Evolutionary conservation across 1,140 invertebrate genomes (phyloP).

Genomic region (Acarapis woodi): DNA sequence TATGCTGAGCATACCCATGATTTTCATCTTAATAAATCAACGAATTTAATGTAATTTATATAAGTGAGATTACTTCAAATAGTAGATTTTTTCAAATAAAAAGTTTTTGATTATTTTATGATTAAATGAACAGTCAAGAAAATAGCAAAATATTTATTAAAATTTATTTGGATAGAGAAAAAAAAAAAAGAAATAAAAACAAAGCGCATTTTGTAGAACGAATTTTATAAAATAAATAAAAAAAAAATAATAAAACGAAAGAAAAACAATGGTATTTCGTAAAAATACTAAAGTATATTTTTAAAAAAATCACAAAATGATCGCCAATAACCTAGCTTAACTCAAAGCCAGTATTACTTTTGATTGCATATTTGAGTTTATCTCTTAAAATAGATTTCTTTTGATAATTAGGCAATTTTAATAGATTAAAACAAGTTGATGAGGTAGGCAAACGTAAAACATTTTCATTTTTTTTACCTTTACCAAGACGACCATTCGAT

Average conservation of each 20-base stretch:
- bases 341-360: constrained; percentile 94
- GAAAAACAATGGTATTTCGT: neutral
- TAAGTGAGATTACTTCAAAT: too few species aligned
- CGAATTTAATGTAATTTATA: too few species aligned
- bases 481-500: too few species aligned
- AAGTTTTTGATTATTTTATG: too few species aligned
- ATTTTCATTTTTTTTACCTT: too few species aligned
- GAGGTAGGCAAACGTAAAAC: constrained; percentile 88
- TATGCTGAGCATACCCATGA: too few species aligned
- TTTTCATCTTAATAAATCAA: too few species aligned
- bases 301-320: neutral
- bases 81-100: too few species aligned
- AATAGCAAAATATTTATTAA: too few species aligned
- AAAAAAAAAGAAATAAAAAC: neutral
- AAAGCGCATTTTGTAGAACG: neutral
- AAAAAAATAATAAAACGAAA: neutral
- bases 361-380: constrained; percentile 86
- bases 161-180: neutral
- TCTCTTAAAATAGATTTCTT: constrained; percentile 77
- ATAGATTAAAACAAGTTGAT: constrained; percentile 93
- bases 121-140: too few species aligned
- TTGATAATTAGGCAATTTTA: constrained; percentile 95
- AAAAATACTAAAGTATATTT: neutral
- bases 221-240: neutral
- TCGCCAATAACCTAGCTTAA: constrained; percentile 44